Percentiles rank a stretch among this genome's conserved stretches.
Evolutionary conservation across 2,797 vertebrate genomes (phyloP).

Genomic region (Dipus sagitta): DNA sequence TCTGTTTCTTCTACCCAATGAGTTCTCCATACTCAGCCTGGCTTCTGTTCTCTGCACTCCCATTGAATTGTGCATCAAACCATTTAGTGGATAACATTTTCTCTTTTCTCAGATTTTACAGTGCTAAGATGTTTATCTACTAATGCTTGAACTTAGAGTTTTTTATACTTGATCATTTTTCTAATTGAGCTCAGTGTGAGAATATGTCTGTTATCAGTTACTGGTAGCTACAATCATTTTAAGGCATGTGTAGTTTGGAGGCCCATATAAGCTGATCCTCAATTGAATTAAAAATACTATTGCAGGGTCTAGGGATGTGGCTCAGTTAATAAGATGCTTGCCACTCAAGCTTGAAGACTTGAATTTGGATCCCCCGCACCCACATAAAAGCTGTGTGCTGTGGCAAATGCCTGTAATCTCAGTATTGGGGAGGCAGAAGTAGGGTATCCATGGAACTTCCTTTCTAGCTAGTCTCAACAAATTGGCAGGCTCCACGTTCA

Average conservation of each 20-base stretch:
- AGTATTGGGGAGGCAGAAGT: too few species aligned
- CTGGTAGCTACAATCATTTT: not conserved
- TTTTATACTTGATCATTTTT: not conserved
- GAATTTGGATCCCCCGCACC: too few species aligned
- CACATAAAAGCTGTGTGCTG: too few species aligned
- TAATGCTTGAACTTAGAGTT: not conserved
- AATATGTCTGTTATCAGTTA: not conserved
- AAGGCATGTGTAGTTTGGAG: not conserved
- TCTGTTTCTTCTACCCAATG: not conserved
- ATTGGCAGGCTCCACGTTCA: too few species aligned
- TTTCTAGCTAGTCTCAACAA: too few species aligned
- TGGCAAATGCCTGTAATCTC: too few species aligned
- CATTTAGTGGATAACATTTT: not conserved
- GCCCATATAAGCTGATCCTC: not conserved
- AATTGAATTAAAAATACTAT: slow-evolving; percentile 1
- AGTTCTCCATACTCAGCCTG: not conserved
- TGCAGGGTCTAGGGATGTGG: too few species aligned
- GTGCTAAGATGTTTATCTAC: not conserved
- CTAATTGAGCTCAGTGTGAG: not conserved
- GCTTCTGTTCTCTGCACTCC: not conserved
- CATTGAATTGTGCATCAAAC: not conserved
- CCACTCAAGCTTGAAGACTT: too few species aligned
- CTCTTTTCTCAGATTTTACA: not conserved
- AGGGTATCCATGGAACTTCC: too few species aligned
- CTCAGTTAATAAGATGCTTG: too few species aligned